A percentile compares a stretch with the other conserved stretches of the same genome.
These are phyloP conservation scores for Chanos chanos DNA, from an alignment of 2,797 vertebrate genomes.

Conservation along the genomic window DNA sequence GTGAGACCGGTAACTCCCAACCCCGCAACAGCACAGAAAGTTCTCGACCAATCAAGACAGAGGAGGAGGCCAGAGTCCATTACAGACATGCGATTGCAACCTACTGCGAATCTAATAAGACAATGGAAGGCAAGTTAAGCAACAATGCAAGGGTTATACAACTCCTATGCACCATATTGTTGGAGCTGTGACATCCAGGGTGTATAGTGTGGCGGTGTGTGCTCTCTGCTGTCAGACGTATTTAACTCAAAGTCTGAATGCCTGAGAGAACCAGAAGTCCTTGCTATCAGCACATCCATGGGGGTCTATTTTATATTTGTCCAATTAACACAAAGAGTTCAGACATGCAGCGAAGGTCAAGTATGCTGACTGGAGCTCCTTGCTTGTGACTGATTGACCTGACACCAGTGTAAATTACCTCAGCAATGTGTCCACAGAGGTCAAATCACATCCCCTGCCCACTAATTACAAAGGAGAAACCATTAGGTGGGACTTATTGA, in stretches of 20 bases:
- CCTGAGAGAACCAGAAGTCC: neutral
- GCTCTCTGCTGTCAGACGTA: neutral
- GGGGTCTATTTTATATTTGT: neutral
- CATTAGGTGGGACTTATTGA: too few relatives aligned
- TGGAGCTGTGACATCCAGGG: too few relatives aligned
- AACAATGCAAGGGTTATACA: too few relatives aligned
- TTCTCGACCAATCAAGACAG: neutral
- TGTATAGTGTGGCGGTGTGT: neutral
- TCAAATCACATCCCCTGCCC: neutral
- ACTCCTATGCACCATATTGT: too few relatives aligned
- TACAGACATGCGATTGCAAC: too few relatives aligned
- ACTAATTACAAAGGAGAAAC: too few relatives aligned
- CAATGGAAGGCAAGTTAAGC: too few relatives aligned
- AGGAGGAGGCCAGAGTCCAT: too few relatives aligned
- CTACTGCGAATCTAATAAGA: too few relatives aligned
- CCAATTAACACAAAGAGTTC: neutral
- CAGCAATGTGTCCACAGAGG: conserved; percentile 8
- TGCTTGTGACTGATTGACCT: conserved; percentile 2
- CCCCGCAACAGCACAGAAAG: neutral
- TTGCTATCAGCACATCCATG: neutral
- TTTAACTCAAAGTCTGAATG: neutral
- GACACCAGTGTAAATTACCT: neutral
- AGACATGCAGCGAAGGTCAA: conserved; percentile 2
- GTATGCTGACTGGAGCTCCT: conserved; percentile 7
- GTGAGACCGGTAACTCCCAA: conserved; percentile 17